A percentile compares a stretch with the other conserved stretches of the same genome.
These are phyloP conservation scores for Luffia ferchaultella DNA, from an alignment of 2,888 invertebrate genomes.

Conservation along the genomic window DNA sequence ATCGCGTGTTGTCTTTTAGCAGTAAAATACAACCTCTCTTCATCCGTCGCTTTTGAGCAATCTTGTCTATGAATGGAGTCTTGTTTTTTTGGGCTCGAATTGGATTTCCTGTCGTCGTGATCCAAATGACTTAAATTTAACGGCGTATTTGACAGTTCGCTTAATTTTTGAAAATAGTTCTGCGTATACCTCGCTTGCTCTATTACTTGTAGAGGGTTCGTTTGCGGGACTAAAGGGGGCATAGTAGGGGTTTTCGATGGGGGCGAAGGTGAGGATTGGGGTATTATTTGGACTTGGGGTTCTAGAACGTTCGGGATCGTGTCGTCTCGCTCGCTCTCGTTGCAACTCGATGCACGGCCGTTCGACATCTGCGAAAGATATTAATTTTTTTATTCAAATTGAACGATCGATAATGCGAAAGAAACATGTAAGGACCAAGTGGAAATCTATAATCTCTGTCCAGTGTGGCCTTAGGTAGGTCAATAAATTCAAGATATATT, in stretches of 20 bases:
- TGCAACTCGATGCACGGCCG: constrained; percentile 57
- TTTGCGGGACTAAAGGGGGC: constrained; percentile 27
- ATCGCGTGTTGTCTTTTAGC: constrained; percentile 57
- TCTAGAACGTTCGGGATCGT: constrained; percentile 56
- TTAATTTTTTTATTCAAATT: background rate
- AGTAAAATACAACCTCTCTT: constrained; percentile 46
- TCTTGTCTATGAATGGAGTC: constrained; percentile 22
- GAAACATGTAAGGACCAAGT: too few relatives aligned
- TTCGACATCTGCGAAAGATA: constrained; percentile 47
- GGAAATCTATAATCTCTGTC: too few relatives aligned
- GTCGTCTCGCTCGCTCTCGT: constrained; percentile 61
- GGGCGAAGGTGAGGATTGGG: constrained; percentile 44
- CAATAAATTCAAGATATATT: too few relatives aligned
- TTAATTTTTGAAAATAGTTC: constrained; percentile 41
- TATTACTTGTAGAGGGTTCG: constrained; percentile 20
- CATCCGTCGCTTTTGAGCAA: constrained; percentile 38
- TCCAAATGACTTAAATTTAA: constrained; percentile 54
- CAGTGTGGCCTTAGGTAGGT: too few relatives aligned
- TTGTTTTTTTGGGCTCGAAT: constrained; percentile 4
- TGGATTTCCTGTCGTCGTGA: constrained; percentile 31
- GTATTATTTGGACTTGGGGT: constrained; percentile 52
- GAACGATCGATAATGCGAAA: background rate
- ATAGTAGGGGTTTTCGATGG: constrained; percentile 26
- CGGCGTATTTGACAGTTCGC: constrained; percentile 52
- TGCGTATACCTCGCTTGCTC: constrained; percentile 52